These are phyloP conservation scores for Apogon talboti DNA, from an alignment of 2,797 vertebrate species.

Conservation along the genomic window DNA sequence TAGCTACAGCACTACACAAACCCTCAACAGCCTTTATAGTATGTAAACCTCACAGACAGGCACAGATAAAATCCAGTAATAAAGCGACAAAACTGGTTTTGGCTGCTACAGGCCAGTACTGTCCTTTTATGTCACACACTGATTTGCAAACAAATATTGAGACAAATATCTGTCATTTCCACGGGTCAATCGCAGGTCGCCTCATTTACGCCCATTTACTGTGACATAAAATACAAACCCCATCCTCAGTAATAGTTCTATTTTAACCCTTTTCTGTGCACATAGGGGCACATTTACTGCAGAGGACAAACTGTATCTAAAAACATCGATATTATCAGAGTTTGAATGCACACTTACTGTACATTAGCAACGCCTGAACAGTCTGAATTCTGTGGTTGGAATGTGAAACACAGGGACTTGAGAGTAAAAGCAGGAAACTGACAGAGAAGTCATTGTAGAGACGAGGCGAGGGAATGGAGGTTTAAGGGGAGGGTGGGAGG, in stretches of 20 bases:
- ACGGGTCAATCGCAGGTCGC: slow-evolving; percentile 27
- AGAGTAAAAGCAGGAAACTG: slow-evolving; percentile 37
- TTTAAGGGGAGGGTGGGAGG: slow-evolving; percentile 40
- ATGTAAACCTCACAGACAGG: slow-evolving; percentile 21
- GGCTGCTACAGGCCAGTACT: slow-evolving; percentile 43
- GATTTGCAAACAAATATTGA: slow-evolving; percentile 40
- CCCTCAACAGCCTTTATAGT: slow-evolving; percentile 16
- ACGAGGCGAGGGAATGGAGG: slow-evolving; percentile 34
- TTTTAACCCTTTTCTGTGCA: no score
- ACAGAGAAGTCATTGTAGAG: slow-evolving; percentile 67
- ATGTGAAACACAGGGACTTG: slow-evolving; percentile 35
- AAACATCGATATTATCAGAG: slow-evolving; percentile 13
- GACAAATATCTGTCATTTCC: slow-evolving; percentile 15
- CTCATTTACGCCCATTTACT: slow-evolving; percentile 6
- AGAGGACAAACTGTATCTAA: slow-evolving; percentile 7
- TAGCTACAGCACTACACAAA: slow-evolving; percentile 34
- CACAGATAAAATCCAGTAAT: slow-evolving; percentile 25
- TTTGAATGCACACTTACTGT: background rate
- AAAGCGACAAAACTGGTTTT: slow-evolving; percentile 63
- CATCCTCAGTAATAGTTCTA: background rate
- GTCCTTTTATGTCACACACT: slow-evolving; percentile 36
- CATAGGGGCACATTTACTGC: slow-evolving; percentile 10
- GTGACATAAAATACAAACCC: background rate
- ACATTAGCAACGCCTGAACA: slow-evolving; percentile 12
- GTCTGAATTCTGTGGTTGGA: slow-evolving; percentile 35